Evolutionary conservation across 2,888 invertebrate species (phyloP).

Genomic region (Frankliniella intonsa): DNA sequence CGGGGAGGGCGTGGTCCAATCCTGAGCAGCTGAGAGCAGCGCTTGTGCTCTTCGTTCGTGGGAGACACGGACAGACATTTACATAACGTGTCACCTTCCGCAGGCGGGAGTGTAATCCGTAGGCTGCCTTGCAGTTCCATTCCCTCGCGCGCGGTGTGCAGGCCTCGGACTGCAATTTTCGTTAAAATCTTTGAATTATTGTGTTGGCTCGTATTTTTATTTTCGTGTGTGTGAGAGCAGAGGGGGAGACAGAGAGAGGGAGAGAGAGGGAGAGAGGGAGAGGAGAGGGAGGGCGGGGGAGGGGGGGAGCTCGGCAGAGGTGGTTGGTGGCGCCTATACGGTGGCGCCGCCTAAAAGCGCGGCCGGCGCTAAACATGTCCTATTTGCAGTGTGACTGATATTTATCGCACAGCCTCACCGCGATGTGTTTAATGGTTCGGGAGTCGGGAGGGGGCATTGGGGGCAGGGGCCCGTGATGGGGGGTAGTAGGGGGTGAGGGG

Average conservation of each 20-base stretch:
- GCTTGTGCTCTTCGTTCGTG: no score
- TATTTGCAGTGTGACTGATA: slow-evolving; percentile 26
- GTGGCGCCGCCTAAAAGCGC: slow-evolving; percentile 1
- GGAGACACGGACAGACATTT: no score
- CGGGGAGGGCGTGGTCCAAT: no score
- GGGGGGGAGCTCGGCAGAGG: not conserved
- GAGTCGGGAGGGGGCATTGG: not conserved
- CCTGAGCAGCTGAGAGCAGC: no score
- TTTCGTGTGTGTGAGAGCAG: not conserved
- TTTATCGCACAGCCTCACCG: slow-evolving; percentile 12
- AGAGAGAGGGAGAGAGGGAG: not conserved
- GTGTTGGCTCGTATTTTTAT: not conserved
- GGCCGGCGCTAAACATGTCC: not conserved
- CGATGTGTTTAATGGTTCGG: slow-evolving; percentile 19
- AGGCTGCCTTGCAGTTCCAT: no score
- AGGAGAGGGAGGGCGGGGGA: not conserved
- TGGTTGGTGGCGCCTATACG: not conserved
- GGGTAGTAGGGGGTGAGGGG: not conserved
- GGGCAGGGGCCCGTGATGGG: not conserved
- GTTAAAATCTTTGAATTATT: no score
- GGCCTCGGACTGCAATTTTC: no score
- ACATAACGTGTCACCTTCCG: no score
- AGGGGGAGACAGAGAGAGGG: no score
- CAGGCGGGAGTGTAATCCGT: no score
- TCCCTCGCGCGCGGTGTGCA: no score